phyloP scores from a whole-genome alignment of 2,888 invertebrate species.

The Drosophila sordidapex region DNA sequence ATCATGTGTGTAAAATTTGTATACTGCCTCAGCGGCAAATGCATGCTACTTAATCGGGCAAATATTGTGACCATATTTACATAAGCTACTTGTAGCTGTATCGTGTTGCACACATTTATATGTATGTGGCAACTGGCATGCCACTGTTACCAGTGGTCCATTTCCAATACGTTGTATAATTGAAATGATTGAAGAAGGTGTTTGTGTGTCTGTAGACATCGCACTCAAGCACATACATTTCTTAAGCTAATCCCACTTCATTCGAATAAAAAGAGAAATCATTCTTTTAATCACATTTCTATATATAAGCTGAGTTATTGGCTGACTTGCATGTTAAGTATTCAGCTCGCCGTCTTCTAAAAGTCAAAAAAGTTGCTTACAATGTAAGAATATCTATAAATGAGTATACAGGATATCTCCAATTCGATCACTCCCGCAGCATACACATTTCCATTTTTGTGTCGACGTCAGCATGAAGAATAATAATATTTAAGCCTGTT shows the following conservation, averaged over 20 bases:
- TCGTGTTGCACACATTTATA: conserved; percentile 9
- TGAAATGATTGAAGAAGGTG: not conserved
- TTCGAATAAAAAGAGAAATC: not conserved
- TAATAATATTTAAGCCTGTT: conserved; percentile 30
- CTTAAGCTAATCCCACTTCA: not conserved
- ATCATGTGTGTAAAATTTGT: conserved; percentile 45
- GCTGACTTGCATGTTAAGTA: not conserved
- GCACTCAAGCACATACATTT: not conserved
- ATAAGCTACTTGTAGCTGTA: conserved; percentile 28
- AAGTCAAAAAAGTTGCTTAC: not conserved
- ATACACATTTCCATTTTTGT: not conserved
- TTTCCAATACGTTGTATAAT: not conserved
- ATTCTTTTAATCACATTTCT: not conserved
- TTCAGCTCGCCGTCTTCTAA: not conserved
- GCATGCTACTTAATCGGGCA: conserved; percentile 22
- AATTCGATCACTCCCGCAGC: not conserved
- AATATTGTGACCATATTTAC: conserved; percentile 33
- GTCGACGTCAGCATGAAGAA: conserved; percentile 25
- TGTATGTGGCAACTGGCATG: conserved; percentile 21
- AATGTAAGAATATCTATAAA: not conserved
- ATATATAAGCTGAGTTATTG: not conserved
- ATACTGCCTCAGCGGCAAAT: conserved; percentile 21
- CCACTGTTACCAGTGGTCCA: conserved; percentile 23
- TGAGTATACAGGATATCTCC: not conserved
- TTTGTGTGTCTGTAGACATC: not conserved